Conservation (phyloP, 2,797 vertebrate species). For the Anguilla obscura region DNA sequence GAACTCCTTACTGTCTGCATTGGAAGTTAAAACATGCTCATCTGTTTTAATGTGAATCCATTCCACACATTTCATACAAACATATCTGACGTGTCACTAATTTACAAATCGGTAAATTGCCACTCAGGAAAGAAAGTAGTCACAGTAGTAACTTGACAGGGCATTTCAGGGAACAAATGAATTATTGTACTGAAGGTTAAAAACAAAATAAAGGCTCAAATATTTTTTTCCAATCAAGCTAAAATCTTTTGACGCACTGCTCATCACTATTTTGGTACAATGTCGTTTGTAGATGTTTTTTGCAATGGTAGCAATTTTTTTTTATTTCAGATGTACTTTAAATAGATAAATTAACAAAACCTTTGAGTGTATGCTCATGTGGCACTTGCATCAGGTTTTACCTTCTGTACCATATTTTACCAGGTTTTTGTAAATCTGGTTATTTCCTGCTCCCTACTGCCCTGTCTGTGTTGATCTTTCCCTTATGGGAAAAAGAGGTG, state of each 20-base stretch:
- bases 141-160: background rate
- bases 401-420: no score
- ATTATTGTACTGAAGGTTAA: background rate
- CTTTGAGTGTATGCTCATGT: no score
- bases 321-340: no score
- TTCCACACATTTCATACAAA: constrained; percentile 31
- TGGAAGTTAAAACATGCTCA: background rate
- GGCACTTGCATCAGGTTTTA: no score
- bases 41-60: constrained; percentile 43
- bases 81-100: constrained; percentile 13
- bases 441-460: constrained; percentile 43
- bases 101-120: background rate
- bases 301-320: background rate
- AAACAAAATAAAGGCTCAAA: background rate
- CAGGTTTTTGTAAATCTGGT: background rate
- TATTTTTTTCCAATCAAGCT: no score
- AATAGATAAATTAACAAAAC: no score
- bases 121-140: background rate
- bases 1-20: no score
- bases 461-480: constrained; percentile 60
- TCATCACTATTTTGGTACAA: no score
- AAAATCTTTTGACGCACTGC: no score
- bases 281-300: no score
- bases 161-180: background rate
- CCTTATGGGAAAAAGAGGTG: constrained; percentile 54